A percentile compares a stretch with the other conserved stretches of the same genome.
Conservation (phyloP, 2,113 vertebrate genomes). For the Argyrosomus japonicus region DNA sequence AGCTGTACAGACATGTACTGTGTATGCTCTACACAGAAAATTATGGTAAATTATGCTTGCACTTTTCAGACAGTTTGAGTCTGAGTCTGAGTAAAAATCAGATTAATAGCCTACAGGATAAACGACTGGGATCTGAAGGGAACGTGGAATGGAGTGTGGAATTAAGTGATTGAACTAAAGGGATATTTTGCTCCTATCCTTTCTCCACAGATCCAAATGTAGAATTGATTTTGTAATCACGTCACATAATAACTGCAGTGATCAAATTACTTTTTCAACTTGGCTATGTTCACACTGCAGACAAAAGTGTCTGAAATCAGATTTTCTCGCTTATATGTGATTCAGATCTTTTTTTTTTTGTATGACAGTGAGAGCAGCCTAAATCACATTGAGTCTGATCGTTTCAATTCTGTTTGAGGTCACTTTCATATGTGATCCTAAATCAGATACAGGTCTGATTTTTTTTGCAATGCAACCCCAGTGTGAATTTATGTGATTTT, state of each 20-base stretch:
- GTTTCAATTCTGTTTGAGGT: too few species aligned
- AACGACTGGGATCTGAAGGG: slow-evolving; percentile 21
- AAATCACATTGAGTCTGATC: too few species aligned
- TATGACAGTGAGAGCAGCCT: too few species aligned
- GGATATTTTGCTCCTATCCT: slow-evolving; percentile 18
- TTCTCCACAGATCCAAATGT: neutral
- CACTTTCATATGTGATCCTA: too few species aligned
- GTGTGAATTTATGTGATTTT: too few species aligned
- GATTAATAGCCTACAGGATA: slow-evolving; percentile 31
- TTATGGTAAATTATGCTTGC: slow-evolving; percentile 33
- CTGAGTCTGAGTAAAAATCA: slow-evolving; percentile 42
- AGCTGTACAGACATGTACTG: neutral
- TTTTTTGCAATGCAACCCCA: too few species aligned
- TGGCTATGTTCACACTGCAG: too few species aligned
- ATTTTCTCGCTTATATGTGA: too few species aligned
- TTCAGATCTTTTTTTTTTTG: too few species aligned
- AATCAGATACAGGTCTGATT: too few species aligned
- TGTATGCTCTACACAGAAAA: slow-evolving; percentile 15
- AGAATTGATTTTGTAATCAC: slow-evolving; percentile 14
- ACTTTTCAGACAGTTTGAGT: slow-evolving; percentile 50
- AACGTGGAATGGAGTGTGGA: slow-evolving; percentile 25
- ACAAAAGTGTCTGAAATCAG: too few species aligned
- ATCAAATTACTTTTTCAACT: neutral
- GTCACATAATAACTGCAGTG: neutral
- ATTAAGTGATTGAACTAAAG: slow-evolving; percentile 32